Evolutionary conservation across 2,113 vertebrate species (phyloP).

Genomic region (Rhinichthys klamathensis): DNA sequence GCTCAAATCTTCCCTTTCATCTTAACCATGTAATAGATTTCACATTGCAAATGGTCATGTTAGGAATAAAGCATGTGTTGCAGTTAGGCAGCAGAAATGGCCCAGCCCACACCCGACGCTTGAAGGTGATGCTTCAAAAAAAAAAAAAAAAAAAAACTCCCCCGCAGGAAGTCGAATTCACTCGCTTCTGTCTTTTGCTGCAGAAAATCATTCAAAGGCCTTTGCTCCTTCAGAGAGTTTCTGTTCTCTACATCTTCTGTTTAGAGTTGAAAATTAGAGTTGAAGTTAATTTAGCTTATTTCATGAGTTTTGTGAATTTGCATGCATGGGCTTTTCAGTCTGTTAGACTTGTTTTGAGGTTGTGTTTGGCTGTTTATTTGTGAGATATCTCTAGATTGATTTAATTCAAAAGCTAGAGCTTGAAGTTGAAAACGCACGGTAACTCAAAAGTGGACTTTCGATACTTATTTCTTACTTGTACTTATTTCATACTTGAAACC

Average conservation of each 20-base stretch:
- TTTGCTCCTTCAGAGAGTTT: background rate
- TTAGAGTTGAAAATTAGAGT: background rate
- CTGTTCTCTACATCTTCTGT: background rate
- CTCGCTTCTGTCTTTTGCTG: background rate
- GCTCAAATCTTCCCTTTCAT: slow-evolving; percentile 13
- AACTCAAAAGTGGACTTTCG: background rate
- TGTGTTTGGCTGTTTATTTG: background rate
- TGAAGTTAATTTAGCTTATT: background rate
- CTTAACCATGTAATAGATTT: background rate
- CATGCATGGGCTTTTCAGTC: background rate
- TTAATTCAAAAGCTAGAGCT: background rate
- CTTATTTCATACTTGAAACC: background rate
- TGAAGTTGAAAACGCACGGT: background rate
- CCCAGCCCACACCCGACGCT: background rate
- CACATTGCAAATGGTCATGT: background rate
- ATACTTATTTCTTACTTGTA: no score
- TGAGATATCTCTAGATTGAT: background rate
- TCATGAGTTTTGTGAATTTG: background rate
- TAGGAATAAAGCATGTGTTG: background rate
- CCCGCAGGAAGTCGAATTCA: background rate
- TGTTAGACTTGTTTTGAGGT: background rate
- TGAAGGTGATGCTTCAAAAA: background rate
- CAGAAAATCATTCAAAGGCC: background rate
- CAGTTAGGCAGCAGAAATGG: background rate
- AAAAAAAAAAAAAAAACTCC: background rate